Conservation (phyloP, 2,113 vertebrate genomes). For the Podarcis raffonei region DNA sequence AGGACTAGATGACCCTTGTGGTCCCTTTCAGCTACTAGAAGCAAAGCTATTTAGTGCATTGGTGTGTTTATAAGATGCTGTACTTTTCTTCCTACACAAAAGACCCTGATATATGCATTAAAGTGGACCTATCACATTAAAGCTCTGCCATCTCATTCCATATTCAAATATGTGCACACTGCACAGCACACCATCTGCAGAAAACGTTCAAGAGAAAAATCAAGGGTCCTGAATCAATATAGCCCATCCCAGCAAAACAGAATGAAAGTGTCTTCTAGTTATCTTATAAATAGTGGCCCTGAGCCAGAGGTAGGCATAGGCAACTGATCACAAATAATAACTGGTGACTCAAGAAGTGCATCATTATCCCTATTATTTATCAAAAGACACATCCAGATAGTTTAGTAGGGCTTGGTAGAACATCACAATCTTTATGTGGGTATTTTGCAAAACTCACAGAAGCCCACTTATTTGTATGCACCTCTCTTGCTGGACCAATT, state of each 20-base stretch:
- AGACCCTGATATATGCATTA: background rate
- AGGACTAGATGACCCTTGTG: too few species aligned
- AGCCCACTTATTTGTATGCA: background rate
- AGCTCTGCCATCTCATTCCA: background rate
- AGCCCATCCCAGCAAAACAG: background rate
- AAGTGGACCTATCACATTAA: background rate
- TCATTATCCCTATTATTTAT: background rate
- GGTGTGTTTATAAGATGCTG: background rate
- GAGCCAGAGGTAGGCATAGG: background rate
- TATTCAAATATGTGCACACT: background rate
- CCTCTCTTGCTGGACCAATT: background rate
- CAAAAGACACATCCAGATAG: background rate
- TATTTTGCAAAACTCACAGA: background rate
- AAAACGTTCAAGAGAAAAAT: background rate
- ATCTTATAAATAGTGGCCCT: background rate
- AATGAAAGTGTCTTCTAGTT: background rate
- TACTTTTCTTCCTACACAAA: background rate
- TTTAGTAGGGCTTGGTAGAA: background rate
- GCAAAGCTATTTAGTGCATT: constrained; percentile 36
- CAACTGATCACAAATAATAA: background rate
- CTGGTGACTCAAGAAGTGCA: background rate
- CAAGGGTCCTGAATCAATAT: background rate
- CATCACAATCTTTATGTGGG: background rate
- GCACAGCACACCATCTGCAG: background rate
- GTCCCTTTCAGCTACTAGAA: background rate